phyloP scores from a whole-genome alignment of 2,797 vertebrate genomes.

The Schizothorax lantsangensis region DNA sequence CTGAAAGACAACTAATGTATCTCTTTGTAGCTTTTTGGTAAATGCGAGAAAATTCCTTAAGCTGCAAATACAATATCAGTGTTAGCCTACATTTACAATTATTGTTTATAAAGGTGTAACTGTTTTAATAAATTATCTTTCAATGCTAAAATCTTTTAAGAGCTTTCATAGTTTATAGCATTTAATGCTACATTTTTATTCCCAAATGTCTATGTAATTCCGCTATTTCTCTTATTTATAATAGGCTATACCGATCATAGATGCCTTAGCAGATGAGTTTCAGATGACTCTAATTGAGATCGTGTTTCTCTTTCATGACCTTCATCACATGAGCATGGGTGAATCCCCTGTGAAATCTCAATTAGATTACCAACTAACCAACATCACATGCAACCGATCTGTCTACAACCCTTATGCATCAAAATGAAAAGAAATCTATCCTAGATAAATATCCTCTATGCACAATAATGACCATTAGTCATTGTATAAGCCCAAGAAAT shows the following conservation, averaged over 20 bases:
- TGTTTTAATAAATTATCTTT: background rate
- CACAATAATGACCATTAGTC: background rate
- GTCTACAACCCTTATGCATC: background rate
- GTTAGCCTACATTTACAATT: background rate
- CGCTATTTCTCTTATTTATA: background rate
- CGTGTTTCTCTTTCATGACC: background rate
- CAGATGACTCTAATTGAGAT: conserved; percentile 39
- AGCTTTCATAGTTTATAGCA: background rate
- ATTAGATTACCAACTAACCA: conserved; percentile 36
- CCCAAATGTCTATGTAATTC: background rate
- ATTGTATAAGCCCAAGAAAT: background rate
- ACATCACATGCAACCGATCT: conserved; percentile 17
- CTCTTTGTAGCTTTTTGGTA: background rate
- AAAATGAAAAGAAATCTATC: background rate
- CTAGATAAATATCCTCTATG: background rate
- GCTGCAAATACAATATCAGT: background rate
- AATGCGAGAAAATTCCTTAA: background rate
- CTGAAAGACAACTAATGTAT: background rate
- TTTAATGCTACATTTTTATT: background rate
- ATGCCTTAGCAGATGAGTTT: conserved; percentile 25
- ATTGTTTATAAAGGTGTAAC: conserved; percentile 2
- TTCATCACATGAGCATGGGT: background rate
- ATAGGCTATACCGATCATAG: background rate
- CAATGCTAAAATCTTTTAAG: too few relatives aligned
- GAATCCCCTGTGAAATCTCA: conserved; percentile 12